A percentile compares a stretch with the other conserved stretches of the same genome.
Evolutionary conservation across 2,888 invertebrate genomes (phyloP).

Genomic region (Caenorhabditis doughertyi): DNA sequence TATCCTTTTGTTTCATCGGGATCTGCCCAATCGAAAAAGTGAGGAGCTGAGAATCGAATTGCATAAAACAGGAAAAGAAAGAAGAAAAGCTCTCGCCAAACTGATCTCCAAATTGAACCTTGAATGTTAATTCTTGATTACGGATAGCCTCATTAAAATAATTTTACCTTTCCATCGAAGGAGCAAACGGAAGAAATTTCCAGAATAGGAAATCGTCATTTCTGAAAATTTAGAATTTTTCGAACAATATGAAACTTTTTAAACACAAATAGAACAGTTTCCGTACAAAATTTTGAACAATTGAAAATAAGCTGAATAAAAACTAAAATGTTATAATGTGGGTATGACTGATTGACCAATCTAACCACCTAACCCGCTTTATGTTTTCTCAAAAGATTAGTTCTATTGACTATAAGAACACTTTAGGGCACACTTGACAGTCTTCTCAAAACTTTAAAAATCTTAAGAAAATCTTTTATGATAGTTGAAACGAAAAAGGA

Average conservation of each 20-base stretch:
- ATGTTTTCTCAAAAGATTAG: slow-evolving; percentile 49
- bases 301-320: slow-evolving; percentile 1
- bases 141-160: background rate
- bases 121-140: background rate
- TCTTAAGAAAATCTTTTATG: background rate
- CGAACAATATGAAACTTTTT: background rate
- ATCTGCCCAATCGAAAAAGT: slow-evolving; percentile 66
- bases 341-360: slow-evolving; percentile 33
- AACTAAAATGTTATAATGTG: background rate
- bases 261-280: background rate
- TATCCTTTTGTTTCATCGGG: slow-evolving; percentile 54
- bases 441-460: background rate
- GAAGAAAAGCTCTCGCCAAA: slow-evolving; percentile 71
- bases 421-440: slow-evolving; percentile 3
- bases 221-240: slow-evolving; percentile 14
- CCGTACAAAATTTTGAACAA: background rate
- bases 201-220: slow-evolving; percentile 77
- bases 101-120: slow-evolving; percentile 74
- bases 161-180: slow-evolving; percentile 73
- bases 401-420: slow-evolving; percentile 25
- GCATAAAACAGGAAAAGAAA: slow-evolving; percentile 71
- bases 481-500: background rate
- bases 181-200: slow-evolving; percentile 72
- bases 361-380: slow-evolving; percentile 38
- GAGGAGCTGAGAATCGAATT: slow-evolving; percentile 66